Percentiles rank a stretch among this genome's conserved stretches.
phyloP scores from a whole-genome alignment of 2,113 vertebrate genomes.

The Cyprichromis sp. region DNA sequence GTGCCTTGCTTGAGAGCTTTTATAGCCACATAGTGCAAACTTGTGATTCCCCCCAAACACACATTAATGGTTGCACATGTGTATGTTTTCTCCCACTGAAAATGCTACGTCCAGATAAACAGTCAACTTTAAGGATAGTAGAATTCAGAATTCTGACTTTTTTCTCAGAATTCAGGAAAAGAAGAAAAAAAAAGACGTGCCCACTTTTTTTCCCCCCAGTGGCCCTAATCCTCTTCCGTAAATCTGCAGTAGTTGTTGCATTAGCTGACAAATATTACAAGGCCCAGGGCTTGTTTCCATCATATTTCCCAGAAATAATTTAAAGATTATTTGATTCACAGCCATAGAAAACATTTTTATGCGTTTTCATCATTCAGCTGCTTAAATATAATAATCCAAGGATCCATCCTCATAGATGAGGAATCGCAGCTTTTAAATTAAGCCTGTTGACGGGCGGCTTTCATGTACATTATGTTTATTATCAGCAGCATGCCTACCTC shows the following conservation, averaged over 20 bases:
- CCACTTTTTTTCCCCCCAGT: too few relatives aligned
- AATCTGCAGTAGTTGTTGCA: background rate
- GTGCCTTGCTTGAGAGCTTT: background rate
- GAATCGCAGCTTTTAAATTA: background rate
- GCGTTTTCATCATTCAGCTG: background rate
- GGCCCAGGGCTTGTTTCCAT: background rate
- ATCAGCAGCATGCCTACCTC: background rate
- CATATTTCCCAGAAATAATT: background rate
- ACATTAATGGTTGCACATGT: background rate
- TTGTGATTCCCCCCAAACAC: background rate
- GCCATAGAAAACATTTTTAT: background rate
- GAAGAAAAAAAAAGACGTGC: too few relatives aligned
- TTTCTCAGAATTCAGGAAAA: too few relatives aligned
- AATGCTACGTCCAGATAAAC: background rate
- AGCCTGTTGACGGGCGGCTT: background rate
- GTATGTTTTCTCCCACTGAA: background rate
- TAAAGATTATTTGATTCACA: background rate
- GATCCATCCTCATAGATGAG: background rate
- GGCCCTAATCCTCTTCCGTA: too few relatives aligned
- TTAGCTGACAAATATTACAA: background rate
- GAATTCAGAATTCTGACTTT: too few relatives aligned
- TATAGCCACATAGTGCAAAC: background rate
- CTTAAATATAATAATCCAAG: background rate
- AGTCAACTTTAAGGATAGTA: background rate
- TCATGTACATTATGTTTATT: background rate